Percentiles rank a stretch among this genome's conserved stretches.
phyloP scores from a whole-genome alignment of 2,888 invertebrate species.

The Drosophila kuntzei region DNA sequence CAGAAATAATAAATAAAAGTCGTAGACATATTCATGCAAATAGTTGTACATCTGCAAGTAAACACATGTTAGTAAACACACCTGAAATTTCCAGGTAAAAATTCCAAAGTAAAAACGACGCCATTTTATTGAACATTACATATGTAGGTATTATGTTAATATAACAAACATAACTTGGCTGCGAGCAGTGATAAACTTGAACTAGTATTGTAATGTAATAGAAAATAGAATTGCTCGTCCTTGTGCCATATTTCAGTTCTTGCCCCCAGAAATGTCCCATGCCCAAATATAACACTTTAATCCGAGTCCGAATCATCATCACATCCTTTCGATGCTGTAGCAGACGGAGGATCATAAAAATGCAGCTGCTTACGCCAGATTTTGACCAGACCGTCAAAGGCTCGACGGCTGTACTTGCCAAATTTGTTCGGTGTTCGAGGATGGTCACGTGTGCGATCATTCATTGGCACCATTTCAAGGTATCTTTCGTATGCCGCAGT shows the following conservation, averaged over 20 bases:
- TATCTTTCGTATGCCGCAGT: conserved; percentile 95
- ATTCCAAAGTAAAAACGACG: conserved; percentile 45
- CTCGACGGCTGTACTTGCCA: conserved; percentile 94
- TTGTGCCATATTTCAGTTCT: conserved; percentile 35
- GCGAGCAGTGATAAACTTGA: conserved; percentile 11
- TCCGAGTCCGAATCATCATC: conserved; percentile 64
- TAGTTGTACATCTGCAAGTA: not conserved
- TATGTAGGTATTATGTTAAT: conserved; percentile 44
- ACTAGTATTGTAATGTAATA: conserved; percentile 16
- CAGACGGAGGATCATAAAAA: conserved; percentile 89
- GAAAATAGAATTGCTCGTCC: conserved; percentile 19
- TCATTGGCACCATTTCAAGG: conserved; percentile 88
- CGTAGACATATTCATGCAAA: too few relatives aligned
- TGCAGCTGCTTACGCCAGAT: conserved; percentile 95
- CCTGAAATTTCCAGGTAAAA: conserved; percentile 20
- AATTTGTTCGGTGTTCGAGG: conserved; percentile 96
- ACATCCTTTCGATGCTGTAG: conserved; percentile 28
- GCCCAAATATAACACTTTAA: conserved; percentile 24
- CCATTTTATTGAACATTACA: conserved; percentile 62
- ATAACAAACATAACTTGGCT: conserved; percentile 42
- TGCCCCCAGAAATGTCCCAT: conserved; percentile 13
- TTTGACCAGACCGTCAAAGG: conserved; percentile 95
- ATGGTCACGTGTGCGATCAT: conserved; percentile 89
- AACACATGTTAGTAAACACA: not conserved
- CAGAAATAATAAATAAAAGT: not conserved